Conservation (phyloP, 2,888 invertebrate genomes). For the Anodontia alba region DNA sequence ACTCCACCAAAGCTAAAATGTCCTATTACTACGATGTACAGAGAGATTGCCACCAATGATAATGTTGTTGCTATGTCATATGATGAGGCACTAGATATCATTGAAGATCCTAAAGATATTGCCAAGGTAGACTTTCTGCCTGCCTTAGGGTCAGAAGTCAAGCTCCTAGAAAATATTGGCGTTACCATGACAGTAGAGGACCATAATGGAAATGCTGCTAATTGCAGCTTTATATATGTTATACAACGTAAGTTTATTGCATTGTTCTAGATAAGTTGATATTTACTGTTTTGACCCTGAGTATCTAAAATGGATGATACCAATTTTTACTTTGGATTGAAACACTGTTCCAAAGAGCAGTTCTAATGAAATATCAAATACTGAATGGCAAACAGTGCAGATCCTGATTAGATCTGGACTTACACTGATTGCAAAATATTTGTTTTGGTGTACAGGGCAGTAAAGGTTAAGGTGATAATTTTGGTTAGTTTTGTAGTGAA, state of each 20-base stretch:
- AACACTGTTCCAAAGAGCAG: too few relatives aligned
- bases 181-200: conserved; percentile 69
- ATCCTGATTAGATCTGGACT: too few relatives aligned
- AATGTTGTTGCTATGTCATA: conserved; percentile 24
- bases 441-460: too few relatives aligned
- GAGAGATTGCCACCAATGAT: conserved; percentile 24
- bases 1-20: conserved; percentile 69
- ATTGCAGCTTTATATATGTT: conserved; percentile 66
- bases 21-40: conserved; percentile 40
- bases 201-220: conserved; percentile 57
- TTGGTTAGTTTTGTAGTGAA: too few relatives aligned
- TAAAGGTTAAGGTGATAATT: too few relatives aligned
- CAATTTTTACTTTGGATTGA: too few relatives aligned
- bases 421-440: too few relatives aligned
- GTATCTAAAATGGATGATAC: too few relatives aligned
- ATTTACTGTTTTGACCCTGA: too few relatives aligned
- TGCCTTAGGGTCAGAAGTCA: conserved; percentile 32
- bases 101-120: neutral
- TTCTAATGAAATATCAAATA: too few relatives aligned
- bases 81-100: conserved; percentile 2
- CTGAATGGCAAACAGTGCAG: too few relatives aligned
- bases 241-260: conserved; percentile 67
- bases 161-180: conserved; percentile 33
- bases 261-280: too few relatives aligned
- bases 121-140: conserved; percentile 35